These are phyloP conservation scores for Sarcoramphus papa DNA, from an alignment of 2,797 vertebrate species.

Conservation along the genomic window DNA sequence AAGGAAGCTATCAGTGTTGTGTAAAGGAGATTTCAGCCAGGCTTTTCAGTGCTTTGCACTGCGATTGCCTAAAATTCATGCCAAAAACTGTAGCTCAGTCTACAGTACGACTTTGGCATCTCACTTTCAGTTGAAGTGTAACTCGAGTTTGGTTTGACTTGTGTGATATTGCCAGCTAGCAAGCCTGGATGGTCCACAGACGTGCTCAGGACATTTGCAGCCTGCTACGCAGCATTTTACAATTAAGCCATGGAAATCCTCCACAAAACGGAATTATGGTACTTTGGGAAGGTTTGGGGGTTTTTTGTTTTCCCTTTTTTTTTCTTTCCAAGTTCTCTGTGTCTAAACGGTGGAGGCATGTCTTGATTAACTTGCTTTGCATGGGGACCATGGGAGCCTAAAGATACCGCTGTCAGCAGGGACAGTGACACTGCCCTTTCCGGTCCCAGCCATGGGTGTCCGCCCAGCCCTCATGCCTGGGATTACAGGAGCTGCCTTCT, in stretches of 20 bases:
- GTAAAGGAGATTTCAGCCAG: not conserved
- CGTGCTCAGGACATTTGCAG: not conserved
- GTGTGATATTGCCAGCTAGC: not conserved
- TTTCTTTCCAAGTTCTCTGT: not conserved
- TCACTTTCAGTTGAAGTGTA: not conserved
- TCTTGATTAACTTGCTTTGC: not conserved
- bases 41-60: not conserved
- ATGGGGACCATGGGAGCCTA: not conserved
- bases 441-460: fast-evolving
- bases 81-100: not conserved
- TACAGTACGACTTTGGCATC: not conserved
- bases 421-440: not conserved
- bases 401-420: not conserved
- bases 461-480: not conserved
- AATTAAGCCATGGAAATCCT: not conserved
- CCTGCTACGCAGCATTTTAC: not conserved
- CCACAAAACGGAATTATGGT: not conserved
- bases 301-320: not conserved
- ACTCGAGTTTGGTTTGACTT: not conserved
- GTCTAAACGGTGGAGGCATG: not conserved
- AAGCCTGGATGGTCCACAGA: not conserved
- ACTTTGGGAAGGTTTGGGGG: not conserved
- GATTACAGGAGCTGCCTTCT: not conserved
- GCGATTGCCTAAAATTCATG: not conserved
- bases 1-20: not conserved